phyloP scores from a whole-genome alignment of 2,797 vertebrate species.

The Leucoraja ocellata region DNA sequence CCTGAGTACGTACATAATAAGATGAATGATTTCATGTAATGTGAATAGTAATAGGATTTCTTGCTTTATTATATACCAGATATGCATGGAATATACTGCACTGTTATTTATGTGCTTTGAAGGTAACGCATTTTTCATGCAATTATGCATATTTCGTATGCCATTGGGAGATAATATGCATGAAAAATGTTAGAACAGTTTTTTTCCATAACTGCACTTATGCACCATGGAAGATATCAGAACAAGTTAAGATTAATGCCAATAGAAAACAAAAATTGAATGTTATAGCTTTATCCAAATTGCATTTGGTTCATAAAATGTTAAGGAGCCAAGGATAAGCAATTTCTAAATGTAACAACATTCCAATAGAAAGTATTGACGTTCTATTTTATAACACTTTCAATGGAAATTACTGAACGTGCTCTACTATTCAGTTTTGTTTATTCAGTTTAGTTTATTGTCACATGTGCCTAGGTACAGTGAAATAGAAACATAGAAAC shows the following conservation, averaged over 20 bases:
- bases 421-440: no score
- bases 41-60: constrained; percentile 26
- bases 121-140: constrained; percentile 7
- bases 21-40: constrained; percentile 36
- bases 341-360: not conserved
- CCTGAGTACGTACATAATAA: constrained; percentile 8
- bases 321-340: not conserved
- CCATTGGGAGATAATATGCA: constrained; percentile 17
- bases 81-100: not conserved
- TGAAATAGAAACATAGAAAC: no score
- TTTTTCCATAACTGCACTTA: not conserved
- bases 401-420: not conserved
- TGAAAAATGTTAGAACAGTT: not conserved
- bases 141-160: constrained; percentile 24
- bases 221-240: not conserved
- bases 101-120: constrained; percentile 17
- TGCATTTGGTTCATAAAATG: not conserved
- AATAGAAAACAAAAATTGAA: not conserved
- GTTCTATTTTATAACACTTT: not conserved
- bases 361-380: not conserved
- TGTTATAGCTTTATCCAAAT: not conserved
- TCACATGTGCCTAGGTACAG: no score
- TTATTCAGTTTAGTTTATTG: no score
- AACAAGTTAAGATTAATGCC: not conserved
- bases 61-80: not conserved